phyloP scores from a whole-genome alignment of 2,888 invertebrate species.

The Desoria tigrina region DNA sequence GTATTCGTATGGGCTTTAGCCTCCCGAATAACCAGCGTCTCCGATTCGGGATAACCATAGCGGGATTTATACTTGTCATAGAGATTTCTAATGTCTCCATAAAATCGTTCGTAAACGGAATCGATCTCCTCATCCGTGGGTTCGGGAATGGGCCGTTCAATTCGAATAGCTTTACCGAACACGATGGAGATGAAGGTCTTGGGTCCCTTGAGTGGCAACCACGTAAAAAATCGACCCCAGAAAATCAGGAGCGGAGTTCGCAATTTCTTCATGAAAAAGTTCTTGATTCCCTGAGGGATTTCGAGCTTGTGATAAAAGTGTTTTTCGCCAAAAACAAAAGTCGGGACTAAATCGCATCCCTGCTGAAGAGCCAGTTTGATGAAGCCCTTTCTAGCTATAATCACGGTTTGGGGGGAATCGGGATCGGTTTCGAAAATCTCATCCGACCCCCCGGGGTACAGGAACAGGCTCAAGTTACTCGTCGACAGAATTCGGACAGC shows the following conservation, averaged over 20 bases:
- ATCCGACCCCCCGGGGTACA: too few relatives aligned
- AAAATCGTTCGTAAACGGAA: slow-evolving; percentile 34
- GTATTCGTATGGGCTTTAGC: too few relatives aligned
- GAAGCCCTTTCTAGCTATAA: too few relatives aligned
- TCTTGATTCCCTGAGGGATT: too few relatives aligned
- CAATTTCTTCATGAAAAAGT: slow-evolving; percentile 35
- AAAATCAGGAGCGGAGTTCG: slow-evolving; percentile 39
- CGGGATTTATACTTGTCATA: slow-evolving; percentile 36
- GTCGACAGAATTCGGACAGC: too few relatives aligned
- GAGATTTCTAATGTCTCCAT: slow-evolving; percentile 28
- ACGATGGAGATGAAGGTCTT: slow-evolving; percentile 36
- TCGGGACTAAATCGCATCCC: too few relatives aligned
- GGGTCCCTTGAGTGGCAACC: slow-evolving; percentile 30
- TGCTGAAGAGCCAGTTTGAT: too few relatives aligned
- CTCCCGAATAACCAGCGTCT: slow-evolving; percentile 30
- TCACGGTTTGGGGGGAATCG: too few relatives aligned
- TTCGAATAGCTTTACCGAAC: slow-evolving; percentile 34
- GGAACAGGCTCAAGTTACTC: too few relatives aligned
- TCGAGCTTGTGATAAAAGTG: too few relatives aligned
- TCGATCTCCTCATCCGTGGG: slow-evolving; percentile 38
- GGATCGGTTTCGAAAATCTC: too few relatives aligned
- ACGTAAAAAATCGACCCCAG: slow-evolving; percentile 38
- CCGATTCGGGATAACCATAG: slow-evolving; percentile 33
- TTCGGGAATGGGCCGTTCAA: slow-evolving; percentile 25
- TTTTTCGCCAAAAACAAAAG: too few relatives aligned